These are phyloP conservation scores for Zaprionus obscuricornis DNA, from an alignment of 2,888 invertebrate species.

Conservation along the genomic window DNA sequence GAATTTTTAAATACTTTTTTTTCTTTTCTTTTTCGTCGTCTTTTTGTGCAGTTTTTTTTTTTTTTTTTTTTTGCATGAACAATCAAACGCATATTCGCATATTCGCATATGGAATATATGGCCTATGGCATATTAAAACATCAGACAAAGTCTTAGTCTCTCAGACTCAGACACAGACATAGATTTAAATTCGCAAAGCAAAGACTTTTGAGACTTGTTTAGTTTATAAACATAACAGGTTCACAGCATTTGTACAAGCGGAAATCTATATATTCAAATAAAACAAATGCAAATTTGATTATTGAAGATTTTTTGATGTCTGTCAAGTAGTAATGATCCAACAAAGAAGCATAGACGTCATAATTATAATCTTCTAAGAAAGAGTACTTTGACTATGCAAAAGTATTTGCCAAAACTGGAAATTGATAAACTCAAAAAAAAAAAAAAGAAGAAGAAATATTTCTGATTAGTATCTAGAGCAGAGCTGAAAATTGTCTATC, in stretches of 20 bases:
- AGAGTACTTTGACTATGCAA: too few relatives aligned
- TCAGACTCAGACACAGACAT: too few relatives aligned
- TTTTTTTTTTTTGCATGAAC: too few relatives aligned
- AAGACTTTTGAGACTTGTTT: constrained; percentile 24
- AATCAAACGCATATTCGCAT: constrained; percentile 3
- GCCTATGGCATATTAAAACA: constrained; percentile 18
- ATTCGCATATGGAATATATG: constrained; percentile 6
- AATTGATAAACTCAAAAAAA: too few relatives aligned
- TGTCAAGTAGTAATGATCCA: constrained; percentile 18
- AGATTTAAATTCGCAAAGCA: too few relatives aligned
- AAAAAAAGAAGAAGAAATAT: too few relatives aligned
- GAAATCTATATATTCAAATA: constrained; percentile 32
- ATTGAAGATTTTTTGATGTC: too few relatives aligned
- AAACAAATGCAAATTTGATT: constrained; percentile 29
- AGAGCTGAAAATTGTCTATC: too few relatives aligned
- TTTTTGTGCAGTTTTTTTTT: too few relatives aligned
- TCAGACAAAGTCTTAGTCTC: too few relatives aligned
- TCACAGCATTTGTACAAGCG: constrained; percentile 29
- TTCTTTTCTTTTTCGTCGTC: constrained; percentile 2
- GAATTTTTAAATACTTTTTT: constrained; percentile 25
- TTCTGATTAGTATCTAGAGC: too few relatives aligned
- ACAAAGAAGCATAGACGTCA: constrained; percentile 36
- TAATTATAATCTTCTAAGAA: constrained; percentile 17
- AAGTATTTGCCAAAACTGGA: too few relatives aligned
- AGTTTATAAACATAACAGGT: constrained; percentile 39